These are phyloP conservation scores for Scleropages formosus DNA, from an alignment of 2,797 vertebrate species.

Conservation along the genomic window DNA sequence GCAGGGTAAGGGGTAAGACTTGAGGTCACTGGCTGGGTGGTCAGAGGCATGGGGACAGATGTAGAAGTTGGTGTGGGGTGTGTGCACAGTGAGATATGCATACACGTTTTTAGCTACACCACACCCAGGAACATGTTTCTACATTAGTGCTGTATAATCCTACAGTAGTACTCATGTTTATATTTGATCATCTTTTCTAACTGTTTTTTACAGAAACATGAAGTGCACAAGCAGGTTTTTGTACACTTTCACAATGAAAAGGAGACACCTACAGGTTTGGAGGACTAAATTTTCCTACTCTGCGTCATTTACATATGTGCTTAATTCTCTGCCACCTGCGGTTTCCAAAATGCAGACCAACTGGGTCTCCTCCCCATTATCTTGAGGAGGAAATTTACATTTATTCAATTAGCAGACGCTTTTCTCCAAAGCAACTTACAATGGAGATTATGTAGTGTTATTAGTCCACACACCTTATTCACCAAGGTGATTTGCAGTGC, in stretches of 20 bases:
- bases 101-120: not conserved
- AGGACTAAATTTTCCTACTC: not conserved
- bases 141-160: not conserved
- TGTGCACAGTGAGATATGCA: not conserved
- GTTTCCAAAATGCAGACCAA: no score
- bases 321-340: not conserved
- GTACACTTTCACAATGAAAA: not conserved
- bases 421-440: no score
- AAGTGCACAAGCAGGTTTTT: no score
- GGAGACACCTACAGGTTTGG: not conserved
- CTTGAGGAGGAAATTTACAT: no score
- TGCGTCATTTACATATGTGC: not conserved
- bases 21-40: constrained; percentile 67
- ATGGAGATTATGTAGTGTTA: no score
- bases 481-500: no score
- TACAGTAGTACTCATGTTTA: not conserved
- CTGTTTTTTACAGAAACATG: no score
- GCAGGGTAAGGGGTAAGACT: constrained; percentile 64
- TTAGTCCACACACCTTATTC: no score
- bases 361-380: no score
- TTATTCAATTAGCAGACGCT: no score
- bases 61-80: constrained; percentile 37
- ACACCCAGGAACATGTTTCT: not conserved
- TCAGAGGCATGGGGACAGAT: constrained; percentile 49
- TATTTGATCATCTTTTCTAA: no score